Conservation (phyloP, 2,888 invertebrate species). For the Ariolimax columbianus region DNA sequence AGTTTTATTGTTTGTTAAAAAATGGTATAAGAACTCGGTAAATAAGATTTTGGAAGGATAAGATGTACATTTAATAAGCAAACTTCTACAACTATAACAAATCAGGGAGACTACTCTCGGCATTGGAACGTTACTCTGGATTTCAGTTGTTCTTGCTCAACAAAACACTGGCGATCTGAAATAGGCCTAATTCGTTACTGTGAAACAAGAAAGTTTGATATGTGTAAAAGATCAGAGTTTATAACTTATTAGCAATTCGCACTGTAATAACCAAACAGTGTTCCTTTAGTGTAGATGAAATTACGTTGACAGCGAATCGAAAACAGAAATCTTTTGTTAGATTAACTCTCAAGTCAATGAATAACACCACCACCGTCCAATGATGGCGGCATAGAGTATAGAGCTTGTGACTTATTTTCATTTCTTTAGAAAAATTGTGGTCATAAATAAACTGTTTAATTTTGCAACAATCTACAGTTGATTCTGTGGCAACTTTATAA, state of each 20-base stretch:
- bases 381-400: too few relatives aligned
- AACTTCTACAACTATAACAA: background rate
- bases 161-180: background rate
- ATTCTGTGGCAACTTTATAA: too few relatives aligned
- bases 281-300: too few relatives aligned
- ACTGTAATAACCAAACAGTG: background rate
- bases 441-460: too few relatives aligned
- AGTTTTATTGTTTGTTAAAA: background rate
- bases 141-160: background rate
- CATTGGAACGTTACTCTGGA: constrained; percentile 20
- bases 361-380: too few relatives aligned
- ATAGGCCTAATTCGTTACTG: background rate
- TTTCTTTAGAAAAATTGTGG: too few relatives aligned
- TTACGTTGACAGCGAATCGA: too few relatives aligned
- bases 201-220: background rate
- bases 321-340: too few relatives aligned
- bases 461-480: too few relatives aligned
- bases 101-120: constrained; percentile 28
- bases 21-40: too few relatives aligned
- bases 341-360: too few relatives aligned
- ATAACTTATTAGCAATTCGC: background rate
- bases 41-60: background rate
- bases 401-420: too few relatives aligned
- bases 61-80: background rate
- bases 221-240: background rate